Conservation (phyloP, 2,113 vertebrate species). For the Gymnogyps californianus region DNA sequence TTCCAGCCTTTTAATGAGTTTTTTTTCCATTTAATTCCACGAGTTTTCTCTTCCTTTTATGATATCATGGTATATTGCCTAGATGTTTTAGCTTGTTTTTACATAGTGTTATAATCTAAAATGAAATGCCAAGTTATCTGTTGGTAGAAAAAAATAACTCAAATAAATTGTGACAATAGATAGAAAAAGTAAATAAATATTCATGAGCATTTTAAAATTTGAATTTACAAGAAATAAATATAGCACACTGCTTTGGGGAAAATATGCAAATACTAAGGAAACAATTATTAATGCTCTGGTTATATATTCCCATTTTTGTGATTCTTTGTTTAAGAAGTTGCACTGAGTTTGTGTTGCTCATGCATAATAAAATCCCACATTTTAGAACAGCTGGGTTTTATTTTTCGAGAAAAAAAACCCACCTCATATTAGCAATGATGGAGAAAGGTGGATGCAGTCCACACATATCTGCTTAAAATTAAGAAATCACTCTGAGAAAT, state of each 20-base stretch:
- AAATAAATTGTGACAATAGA: neutral
- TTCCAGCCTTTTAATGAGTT: neutral
- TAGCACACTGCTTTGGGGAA: neutral
- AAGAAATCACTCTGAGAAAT: neutral
- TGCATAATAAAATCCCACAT: neutral
- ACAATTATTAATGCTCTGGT: constrained; percentile 30
- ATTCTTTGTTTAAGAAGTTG: neutral
- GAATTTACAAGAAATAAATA: constrained; percentile 39
- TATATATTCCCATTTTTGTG: neutral
- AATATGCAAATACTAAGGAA: constrained; percentile 20
- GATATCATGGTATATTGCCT: neutral
- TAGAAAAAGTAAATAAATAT: constrained; percentile 19
- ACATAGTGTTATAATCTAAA: neutral
- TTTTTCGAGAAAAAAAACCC: fast-evolving
- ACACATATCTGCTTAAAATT: neutral
- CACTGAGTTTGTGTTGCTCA: neutral
- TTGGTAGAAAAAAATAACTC: neutral
- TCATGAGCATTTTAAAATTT: constrained; percentile 39
- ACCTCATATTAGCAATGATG: neutral
- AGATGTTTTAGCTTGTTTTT: neutral
- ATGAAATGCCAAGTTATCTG: neutral
- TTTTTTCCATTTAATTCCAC: neutral
- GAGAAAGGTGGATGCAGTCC: neutral
- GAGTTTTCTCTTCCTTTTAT: neutral
- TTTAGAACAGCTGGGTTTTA: neutral